Conservation (phyloP, 2,888 invertebrate genomes). For the Aphodius sticticus region DNA sequence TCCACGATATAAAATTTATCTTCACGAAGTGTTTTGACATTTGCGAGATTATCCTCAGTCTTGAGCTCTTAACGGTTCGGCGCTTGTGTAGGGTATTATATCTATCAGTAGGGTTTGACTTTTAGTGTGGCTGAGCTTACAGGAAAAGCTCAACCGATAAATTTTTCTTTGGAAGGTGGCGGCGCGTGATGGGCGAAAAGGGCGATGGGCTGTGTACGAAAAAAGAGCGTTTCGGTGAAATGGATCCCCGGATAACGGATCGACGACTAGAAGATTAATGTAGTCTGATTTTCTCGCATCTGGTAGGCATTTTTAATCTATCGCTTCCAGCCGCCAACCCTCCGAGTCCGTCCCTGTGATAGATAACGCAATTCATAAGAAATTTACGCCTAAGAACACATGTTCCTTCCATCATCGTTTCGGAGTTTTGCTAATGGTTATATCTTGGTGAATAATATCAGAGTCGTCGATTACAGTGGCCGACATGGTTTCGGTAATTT, state of each 20-base stretch:
- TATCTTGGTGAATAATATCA: neutral
- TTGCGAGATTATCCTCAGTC: neutral
- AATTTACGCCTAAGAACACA: conserved; percentile 4
- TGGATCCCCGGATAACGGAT: neutral
- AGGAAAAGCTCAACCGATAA: neutral
- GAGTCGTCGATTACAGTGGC: too few relatives aligned
- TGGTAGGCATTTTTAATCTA: neutral
- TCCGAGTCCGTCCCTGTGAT: neutral
- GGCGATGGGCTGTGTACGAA: neutral
- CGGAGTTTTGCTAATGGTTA: neutral
- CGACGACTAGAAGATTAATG: conserved; percentile 4
- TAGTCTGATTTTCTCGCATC: neutral
- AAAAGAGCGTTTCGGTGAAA: neutral
- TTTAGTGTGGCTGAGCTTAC: neutral
- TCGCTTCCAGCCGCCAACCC: neutral
- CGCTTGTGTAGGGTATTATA: neutral
- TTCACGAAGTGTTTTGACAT: too few relatives aligned
- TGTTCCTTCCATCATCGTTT: neutral
- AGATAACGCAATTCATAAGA: neutral
- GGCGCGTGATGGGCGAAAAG: neutral
- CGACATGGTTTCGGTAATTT: too few relatives aligned
- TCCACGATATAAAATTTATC: too few relatives aligned
- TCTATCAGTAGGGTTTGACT: neutral
- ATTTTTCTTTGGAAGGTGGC: neutral
- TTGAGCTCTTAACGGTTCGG: neutral